A percentile compares a stretch with the other conserved stretches of the same genome.
These are phyloP conservation scores for Protobothrops flavoviridis DNA, from an alignment of 2,113 vertebrate species.

Conservation along the genomic window DNA sequence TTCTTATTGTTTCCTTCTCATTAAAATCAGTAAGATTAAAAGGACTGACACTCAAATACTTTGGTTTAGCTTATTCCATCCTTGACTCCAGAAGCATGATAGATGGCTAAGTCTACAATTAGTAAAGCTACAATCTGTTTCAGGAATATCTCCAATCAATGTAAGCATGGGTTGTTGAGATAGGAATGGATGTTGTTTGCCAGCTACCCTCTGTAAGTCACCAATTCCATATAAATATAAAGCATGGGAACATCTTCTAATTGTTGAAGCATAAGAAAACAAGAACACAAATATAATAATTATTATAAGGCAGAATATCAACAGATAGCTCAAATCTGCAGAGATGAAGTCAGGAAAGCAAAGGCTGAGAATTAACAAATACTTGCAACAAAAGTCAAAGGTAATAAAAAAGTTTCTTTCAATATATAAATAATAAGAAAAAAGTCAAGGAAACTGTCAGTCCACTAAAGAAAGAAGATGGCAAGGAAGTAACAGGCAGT, in stretches of 20 bases:
- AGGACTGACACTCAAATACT: neutral
- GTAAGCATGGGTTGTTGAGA: neutral
- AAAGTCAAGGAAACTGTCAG: no score
- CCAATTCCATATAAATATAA: neutral
- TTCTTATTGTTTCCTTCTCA: neutral
- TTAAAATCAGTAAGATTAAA: neutral
- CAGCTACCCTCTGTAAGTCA: neutral
- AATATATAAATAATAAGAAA: no score
- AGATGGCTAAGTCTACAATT: neutral
- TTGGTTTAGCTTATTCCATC: neutral
- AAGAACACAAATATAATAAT: neutral
- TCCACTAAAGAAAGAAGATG: no score
- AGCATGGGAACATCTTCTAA: neutral
- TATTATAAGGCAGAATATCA: no score
- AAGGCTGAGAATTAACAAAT: no score
- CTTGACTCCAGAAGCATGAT: neutral
- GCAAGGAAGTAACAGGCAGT: no score
- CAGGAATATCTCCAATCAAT: neutral
- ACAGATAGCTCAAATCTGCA: no score
- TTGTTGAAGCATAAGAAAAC: neutral
- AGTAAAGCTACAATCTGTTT: neutral
- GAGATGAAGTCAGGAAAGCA: no score
- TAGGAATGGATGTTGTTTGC: neutral
- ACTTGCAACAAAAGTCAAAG: no score
- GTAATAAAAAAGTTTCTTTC: no score